These are phyloP conservation scores for Dipodomys spectabilis DNA, from an alignment of 2,113 vertebrate genomes.

Conservation along the genomic window DNA sequence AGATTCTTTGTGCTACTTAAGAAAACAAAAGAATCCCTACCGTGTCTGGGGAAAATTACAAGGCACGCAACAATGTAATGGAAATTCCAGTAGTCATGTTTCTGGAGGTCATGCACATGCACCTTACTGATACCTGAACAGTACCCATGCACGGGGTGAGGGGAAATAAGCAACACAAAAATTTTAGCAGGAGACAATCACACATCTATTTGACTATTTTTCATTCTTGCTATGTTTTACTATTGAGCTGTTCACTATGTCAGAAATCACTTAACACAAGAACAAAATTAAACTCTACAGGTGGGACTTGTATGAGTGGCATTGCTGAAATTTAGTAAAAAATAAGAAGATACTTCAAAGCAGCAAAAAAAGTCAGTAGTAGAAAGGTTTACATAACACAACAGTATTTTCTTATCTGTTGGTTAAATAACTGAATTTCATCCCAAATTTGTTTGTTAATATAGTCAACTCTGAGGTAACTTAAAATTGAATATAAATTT, in stretches of 20 bases:
- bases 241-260: conserved; percentile 38
- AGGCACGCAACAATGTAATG: conserved; percentile 80
- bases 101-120: conserved; percentile 87
- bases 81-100: conserved; percentile 76
- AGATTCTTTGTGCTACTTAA: conserved; percentile 57
- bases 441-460: conserved; percentile 54
- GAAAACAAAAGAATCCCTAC: conserved; percentile 80
- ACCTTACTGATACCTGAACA: conserved; percentile 73
- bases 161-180: conserved; percentile 80
- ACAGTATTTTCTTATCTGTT: conserved; percentile 23
- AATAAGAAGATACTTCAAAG: conserved; percentile 31
- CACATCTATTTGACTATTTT: conserved; percentile 57
- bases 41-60: conserved; percentile 79
- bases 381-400: conserved; percentile 22
- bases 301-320: conserved; percentile 16
- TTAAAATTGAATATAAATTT: conserved; percentile 51
- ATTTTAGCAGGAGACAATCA: conserved; percentile 56
- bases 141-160: conserved; percentile 76
- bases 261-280: conserved; percentile 47
- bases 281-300: background rate
- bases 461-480: conserved; percentile 41
- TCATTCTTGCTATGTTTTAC: conserved; percentile 47
- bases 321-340: background rate
- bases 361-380: conserved; percentile 34
- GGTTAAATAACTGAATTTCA: conserved; percentile 51